phyloP scores from a whole-genome alignment of 23 tunicate genomes.

The Ascidia mentula region DNA sequence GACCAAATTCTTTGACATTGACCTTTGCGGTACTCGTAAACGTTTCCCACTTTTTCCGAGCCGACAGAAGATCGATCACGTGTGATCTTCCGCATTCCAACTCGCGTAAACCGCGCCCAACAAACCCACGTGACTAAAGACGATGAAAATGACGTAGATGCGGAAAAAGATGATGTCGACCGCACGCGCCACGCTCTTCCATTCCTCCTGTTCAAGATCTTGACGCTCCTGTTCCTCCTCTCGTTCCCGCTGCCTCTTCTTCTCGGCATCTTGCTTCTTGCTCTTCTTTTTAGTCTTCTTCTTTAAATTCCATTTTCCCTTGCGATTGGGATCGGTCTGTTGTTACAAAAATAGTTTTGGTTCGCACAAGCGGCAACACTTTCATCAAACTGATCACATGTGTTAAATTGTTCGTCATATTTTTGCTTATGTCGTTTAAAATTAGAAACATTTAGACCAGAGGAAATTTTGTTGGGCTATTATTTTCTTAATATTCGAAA shows the following conservation, averaged over 20 bases:
- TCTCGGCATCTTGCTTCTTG: background rate
- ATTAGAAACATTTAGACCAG: too few relatives aligned
- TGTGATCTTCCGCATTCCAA: conserved; percentile 16
- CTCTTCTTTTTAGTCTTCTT: background rate
- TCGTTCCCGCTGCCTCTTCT: conserved; percentile 12
- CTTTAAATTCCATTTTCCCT: too few relatives aligned
- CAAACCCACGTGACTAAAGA: conserved; percentile 37
- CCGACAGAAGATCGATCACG: background rate
- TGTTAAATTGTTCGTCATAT: too few relatives aligned
- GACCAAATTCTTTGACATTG: too few relatives aligned
- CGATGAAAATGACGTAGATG: conserved; percentile 51
- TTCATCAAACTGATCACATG: too few relatives aligned
- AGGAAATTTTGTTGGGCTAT: too few relatives aligned
- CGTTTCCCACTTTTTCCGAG: background rate
- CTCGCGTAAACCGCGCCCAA: conserved; percentile 36
- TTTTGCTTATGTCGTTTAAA: too few relatives aligned
- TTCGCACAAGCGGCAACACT: too few relatives aligned
- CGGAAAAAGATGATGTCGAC: conserved; percentile 65
- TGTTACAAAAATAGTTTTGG: too few relatives aligned
- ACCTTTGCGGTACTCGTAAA: too few relatives aligned
- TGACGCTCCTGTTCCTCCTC: conserved; percentile 57
- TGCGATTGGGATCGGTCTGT: too few relatives aligned
- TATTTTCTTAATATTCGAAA: too few relatives aligned
- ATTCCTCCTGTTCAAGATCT: conserved; percentile 78
- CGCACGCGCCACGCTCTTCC: conserved; percentile 90